These are phyloP conservation scores for Drosophila neocordata DNA, from an alignment of 1,140 invertebrate species.

Conservation along the genomic window DNA sequence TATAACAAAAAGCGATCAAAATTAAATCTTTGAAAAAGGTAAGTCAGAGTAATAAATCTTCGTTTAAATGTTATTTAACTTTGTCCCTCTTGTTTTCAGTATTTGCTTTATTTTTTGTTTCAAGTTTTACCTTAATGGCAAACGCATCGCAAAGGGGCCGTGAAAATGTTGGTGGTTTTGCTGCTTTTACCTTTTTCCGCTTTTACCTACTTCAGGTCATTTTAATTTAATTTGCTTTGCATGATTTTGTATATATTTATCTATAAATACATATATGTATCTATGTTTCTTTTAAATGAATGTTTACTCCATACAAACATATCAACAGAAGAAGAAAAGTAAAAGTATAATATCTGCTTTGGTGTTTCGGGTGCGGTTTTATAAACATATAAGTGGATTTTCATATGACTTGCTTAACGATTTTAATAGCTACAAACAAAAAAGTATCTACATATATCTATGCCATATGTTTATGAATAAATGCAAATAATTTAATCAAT, in stretches of 20 bases:
- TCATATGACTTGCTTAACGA: constrained; percentile 42
- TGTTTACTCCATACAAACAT: constrained; percentile 6
- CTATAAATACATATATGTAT: constrained; percentile 16
- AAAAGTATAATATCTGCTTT: constrained; percentile 14
- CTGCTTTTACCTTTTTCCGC: constrained; percentile 37
- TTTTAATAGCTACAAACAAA: constrained; percentile 7
- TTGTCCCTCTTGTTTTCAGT: background rate
- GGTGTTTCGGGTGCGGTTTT: background rate
- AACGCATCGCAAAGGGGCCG: constrained; percentile 36
- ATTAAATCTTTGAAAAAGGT: no score
- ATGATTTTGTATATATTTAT: constrained; percentile 49
- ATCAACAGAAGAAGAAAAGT: constrained; percentile 3
- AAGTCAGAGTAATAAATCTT: background rate
- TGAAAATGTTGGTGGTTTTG: constrained; percentile 51
- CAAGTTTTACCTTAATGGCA: constrained; percentile 3
- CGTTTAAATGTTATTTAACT: background rate
- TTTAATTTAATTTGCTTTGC: constrained; percentile 59
- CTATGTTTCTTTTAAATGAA: background rate
- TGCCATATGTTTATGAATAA: background rate
- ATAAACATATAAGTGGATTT: constrained; percentile 8
- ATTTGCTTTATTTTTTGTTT: constrained; percentile 2
- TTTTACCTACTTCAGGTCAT: constrained; percentile 50
- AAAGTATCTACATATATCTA: no score
- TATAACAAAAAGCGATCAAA: no score
- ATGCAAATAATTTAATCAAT: no score